Base-by-base conservation (phyloP, 2,888 invertebrate species). In the Caradrina kadenii region DNA sequence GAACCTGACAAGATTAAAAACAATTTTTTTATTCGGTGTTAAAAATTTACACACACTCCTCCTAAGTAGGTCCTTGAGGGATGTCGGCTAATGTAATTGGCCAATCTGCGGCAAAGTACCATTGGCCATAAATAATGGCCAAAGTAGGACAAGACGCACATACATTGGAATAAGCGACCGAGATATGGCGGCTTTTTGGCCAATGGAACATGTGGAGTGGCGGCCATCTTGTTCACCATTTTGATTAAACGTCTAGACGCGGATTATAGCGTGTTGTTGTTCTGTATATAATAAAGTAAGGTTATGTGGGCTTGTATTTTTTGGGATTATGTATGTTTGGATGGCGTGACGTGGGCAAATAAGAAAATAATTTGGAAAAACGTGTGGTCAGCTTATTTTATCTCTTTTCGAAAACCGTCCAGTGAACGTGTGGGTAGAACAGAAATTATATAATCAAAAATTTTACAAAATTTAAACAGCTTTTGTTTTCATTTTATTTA, bases 81-180 rank as follows among this genome's bases (percentile, higher is more conserved):
- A 80, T 60, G 76, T 45, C n/a, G 22, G 68, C 85, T 86, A 86
- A 86, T 86, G 86, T 85, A 81, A 86, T 86, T 86, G 86, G 76
- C 76, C 85, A 83, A 85, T 86, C 82, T 84, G 85, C 63, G 85
- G 84, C 79, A 63, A 76, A 63, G 73, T 78, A 74, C 70, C 70
- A 73, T 69, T 31, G 63, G 63, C 68, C 80, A 84, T 86, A 86
- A 86, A 86, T 86, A 83, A 86, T 86, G 76, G 75, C 52, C 56
- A 21, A 80, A 84, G 76, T 84, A 75, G 80, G 84, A 83, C 83
- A 80, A 75, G 79, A 82, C 84, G 69, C 72, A 76, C 73, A 76
- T 69, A 81, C 84, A 77, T 82, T 77, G 78, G 76, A 80, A 84
- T 84, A 86, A 84, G 75, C 71, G 75, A 71, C 52, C 63, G 69